Base-by-base conservation (phyloP, 2,888 invertebrate genomes). In the Cheilosia scutellata region DNA sequence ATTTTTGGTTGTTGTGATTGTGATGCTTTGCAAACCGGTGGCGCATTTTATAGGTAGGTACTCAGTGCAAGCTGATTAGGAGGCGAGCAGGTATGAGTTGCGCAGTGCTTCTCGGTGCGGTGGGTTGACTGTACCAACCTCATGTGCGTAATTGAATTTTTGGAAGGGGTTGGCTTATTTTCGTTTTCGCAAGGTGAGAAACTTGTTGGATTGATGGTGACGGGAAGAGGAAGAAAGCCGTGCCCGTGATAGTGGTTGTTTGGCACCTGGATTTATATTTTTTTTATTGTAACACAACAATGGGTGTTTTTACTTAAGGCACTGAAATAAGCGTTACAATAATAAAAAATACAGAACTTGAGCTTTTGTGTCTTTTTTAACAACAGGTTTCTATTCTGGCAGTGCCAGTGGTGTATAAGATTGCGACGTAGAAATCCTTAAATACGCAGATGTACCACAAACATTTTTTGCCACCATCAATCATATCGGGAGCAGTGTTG, bases 121-220 rank as follows among this genome's bases (percentile, higher is more conserved):
- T 86, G 84, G 84, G 84, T 76, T 80, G 80, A 63, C 82, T 60
- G 72, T 84, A 66, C 71, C 80, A 65, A 49, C 75, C 70, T 80
- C 74, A 65, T 44, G 20, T 76, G 71, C 80, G 80, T 71, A 80
- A 76, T 80, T 80, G 70, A 60, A 42, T 65, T 29, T 27, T 58
- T 29, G 31, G 16, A 55, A 66, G 80, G 84, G 84, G 80, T 80
- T 76, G 78, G 11, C 16, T 20, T 57, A 6, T 51, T 25, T 2
- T 71, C 2, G 25, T 76, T 70, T 70, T 58, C 6, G 84, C 80
- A 86, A 86, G 80, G 84, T 80, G 76, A 86, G 84, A 86, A 86
- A 86, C 84, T 86, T 86, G 84, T 86, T 86, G 76, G 75, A 66
- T 75, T 84, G 49, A 53, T 16, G 57, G 29, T 62, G 47, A 31